phyloP scores from a whole-genome alignment of 2,888 invertebrate genomes.

The Troides helena region DNA sequence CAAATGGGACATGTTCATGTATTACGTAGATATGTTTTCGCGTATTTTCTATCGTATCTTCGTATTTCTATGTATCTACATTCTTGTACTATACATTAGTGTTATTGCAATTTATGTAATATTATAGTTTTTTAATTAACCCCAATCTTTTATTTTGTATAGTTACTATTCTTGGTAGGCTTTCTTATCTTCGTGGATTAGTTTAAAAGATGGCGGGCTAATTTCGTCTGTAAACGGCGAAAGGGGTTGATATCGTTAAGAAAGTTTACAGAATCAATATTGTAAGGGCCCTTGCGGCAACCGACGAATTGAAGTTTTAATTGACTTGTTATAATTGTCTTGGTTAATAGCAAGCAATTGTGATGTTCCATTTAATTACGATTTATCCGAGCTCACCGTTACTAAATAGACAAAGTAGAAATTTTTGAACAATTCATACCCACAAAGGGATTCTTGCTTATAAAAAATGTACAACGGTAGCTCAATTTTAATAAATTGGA shows the following conservation, averaged over 20 bases:
- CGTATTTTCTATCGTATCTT: too few species aligned
- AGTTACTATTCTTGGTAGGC: neutral
- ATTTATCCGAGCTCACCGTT: neutral
- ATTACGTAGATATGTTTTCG: too few species aligned
- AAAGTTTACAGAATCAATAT: conserved; percentile 25
- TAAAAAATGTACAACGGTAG: too few species aligned
- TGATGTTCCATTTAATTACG: conserved; percentile 16
- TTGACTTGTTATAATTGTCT: conserved; percentile 27
- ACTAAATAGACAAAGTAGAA: neutral
- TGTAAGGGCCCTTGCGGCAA: conserved; percentile 11
- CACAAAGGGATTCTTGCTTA: too few species aligned
- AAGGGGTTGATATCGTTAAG: conserved; percentile 21
- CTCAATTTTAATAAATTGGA: too few species aligned
- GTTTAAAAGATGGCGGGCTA: conserved; percentile 7
- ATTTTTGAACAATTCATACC: too few species aligned
- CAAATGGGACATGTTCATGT: too few species aligned
- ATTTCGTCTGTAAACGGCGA: conserved; percentile 12
- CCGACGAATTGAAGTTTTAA: conserved; percentile 26
- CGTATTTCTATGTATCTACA: too few species aligned
- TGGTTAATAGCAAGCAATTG: conserved; percentile 14
- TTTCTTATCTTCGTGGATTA: conserved; percentile 5
- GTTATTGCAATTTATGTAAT: neutral
- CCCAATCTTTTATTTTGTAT: neutral
- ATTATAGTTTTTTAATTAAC: neutral
- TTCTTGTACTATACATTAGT: neutral